A percentile compares a stretch with the other conserved stretches of the same genome.
phyloP scores from a whole-genome alignment of 2,797 vertebrate genomes.

The Orestias chungarensis region DNA sequence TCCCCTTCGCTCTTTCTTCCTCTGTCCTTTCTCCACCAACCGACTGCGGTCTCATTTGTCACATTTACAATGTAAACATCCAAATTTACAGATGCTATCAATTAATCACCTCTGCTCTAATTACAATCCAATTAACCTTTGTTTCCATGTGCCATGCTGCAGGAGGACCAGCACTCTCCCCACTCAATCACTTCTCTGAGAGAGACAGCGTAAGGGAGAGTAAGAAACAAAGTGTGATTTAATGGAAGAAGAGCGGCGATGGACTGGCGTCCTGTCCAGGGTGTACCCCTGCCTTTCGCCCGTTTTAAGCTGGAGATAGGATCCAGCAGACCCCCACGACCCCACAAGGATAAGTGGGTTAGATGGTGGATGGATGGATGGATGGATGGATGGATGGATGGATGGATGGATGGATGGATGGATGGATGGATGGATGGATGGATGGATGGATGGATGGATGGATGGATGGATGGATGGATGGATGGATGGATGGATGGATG shows the following conservation, averaged over 20 bases:
- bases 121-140: slow-evolving; percentile 86
- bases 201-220: slow-evolving; percentile 34
- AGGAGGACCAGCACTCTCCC: slow-evolving; percentile 69
- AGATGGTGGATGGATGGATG: too few relatives aligned
- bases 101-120: slow-evolving; percentile 84
- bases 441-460: too few relatives aligned
- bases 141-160: slow-evolving; percentile 72
- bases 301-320: too few relatives aligned
- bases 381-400: too few relatives aligned
- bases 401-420: too few relatives aligned
- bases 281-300: too few relatives aligned
- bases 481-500: too few relatives aligned
- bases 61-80: slow-evolving; percentile 84
- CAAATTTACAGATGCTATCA: slow-evolving; percentile 85
- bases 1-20: slow-evolving; percentile 23
- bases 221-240: slow-evolving; percentile 52
- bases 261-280: too few relatives aligned
- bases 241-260: slow-evolving; percentile 59
- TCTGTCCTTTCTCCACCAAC: slow-evolving; percentile 66
- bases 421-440: too few relatives aligned
- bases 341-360: too few relatives aligned
- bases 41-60: slow-evolving; percentile 78
- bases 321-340: too few relatives aligned
- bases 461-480: too few relatives aligned
- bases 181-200: slow-evolving; percentile 71